These are phyloP conservation scores for Urocyon cinereoargenteus DNA, from an alignment of 2,797 vertebrate genomes.

Conservation along the genomic window DNA sequence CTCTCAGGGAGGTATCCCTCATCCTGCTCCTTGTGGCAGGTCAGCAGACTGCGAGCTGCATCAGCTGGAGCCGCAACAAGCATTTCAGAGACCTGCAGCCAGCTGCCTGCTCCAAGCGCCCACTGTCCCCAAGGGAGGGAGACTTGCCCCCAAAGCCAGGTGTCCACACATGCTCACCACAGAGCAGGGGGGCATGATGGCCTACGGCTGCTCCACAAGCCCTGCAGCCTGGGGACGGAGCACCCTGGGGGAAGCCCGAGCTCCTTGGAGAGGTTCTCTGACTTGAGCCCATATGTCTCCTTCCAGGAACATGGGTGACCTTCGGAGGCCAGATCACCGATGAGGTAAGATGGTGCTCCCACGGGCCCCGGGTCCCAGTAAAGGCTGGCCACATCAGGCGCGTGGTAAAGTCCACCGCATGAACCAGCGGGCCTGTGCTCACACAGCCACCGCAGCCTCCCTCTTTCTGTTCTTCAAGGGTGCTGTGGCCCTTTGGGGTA, in stretches of 20 bases:
- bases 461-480: neutral
- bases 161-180: rapidly evolving
- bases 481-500: neutral
- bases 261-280: neutral
- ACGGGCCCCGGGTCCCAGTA: rapidly evolving
- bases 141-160: neutral
- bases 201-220: neutral
- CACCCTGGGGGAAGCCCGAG: rapidly evolving
- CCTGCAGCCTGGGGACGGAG: neutral
- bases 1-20: neutral
- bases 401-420: rapidly evolving
- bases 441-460: rapidly evolving
- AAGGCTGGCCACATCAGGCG: rapidly evolving
- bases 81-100: rapidly evolving
- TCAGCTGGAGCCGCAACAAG: neutral
- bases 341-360: slow-evolving; percentile 91
- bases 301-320: slow-evolving; percentile 98
- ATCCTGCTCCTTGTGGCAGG: rapidly evolving
- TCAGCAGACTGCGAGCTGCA: rapidly evolving
- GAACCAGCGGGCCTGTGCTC: neutral
- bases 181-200: rapidly evolving
- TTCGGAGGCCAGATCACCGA: slow-evolving; percentile 99
- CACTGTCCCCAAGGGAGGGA: neutral
- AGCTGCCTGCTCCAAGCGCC: neutral
- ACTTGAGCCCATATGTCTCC: neutral